Evolutionary conservation across 2,797 vertebrate species (phyloP).

Genomic region (Enteromius argenteus): DNA sequence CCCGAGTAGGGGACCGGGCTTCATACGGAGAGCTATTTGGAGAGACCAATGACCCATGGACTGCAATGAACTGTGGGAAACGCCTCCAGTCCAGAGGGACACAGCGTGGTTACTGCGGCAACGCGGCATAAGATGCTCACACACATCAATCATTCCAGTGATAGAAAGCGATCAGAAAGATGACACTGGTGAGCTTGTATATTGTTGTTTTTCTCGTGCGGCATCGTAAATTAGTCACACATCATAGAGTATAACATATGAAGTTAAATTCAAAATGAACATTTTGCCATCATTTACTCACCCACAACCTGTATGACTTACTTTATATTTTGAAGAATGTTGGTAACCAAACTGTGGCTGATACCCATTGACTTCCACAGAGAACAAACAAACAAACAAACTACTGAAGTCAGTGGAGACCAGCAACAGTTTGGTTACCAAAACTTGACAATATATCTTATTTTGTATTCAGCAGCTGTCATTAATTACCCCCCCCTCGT

Average conservation of each 20-base stretch:
- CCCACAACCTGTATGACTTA: no score
- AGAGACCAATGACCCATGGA: constrained; percentile 63
- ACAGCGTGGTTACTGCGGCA: constrained; percentile 56
- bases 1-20: constrained; percentile 44
- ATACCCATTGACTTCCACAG: neutral
- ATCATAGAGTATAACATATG: constrained; percentile 70
- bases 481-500: no score
- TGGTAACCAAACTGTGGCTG: neutral
- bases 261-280: neutral
- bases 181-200: constrained; percentile 4
- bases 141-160: constrained; percentile 59
- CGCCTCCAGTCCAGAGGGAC: constrained; percentile 57
- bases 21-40: constrained; percentile 62
- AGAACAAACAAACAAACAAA: neutral
- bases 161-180: constrained; percentile 49
- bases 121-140: constrained; percentile 51
- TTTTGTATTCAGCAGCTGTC: neutral
- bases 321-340: neutral
- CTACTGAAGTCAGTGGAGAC: neutral
- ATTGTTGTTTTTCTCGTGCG: constrained; percentile 32
- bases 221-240: constrained; percentile 64
- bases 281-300: neutral
- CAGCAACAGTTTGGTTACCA: neutral
- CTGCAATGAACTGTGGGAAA: constrained; percentile 57
- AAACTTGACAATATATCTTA: neutral